Base-by-base conservation (phyloP, 2,888 invertebrate species). In the Chrysodeixis includens region DNA sequence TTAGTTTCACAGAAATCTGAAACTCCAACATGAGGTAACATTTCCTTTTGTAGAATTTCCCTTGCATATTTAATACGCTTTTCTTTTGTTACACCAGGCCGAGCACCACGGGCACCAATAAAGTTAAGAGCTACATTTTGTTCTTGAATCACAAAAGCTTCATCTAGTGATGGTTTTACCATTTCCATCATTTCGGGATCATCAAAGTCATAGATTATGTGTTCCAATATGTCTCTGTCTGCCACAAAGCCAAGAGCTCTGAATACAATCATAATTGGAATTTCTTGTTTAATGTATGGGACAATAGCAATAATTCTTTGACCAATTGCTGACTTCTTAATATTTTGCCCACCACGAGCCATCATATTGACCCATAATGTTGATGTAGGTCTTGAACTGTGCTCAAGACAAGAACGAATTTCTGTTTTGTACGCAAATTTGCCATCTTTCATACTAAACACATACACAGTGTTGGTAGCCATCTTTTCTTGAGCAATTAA, bases 151-250 rank as follows among this genome's bases (percentile, higher is more conserved):
- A 99, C 99, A 93, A 99, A 99, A 52, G 99, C 99, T 95, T 99
- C 99, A 93, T 99, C 99, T 64, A 99, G 94, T 0, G 99, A 99
- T 0, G 99, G 99, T 90, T 99, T 99, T 0, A 99, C 99, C 99
- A 99, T 99, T 96, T 99, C 99, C 99, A 99, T 99, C 99, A 99
- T 99, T 95, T 99, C 99, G 8, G 99, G 99, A 93, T 99, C 99
- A 92, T 99, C 99, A 94, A 99, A 99, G 89, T 99, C 99, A 90
- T 99, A 99, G 85, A 99, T 99, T 72, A 99, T 99, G 87, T 99
- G 99, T 89, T 99, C 99, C 22, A 99, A 95, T 85, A 99, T 99
- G 93, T 99, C 99, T 86, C 99, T 96, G 93, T 99, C 99, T 9
- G 99, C 99, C 52, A 99, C 99, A 94, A 99, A 99, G 40, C 99